phyloP scores from a whole-genome alignment of 2,113 vertebrate genomes.

The Oreochromis niloticus region DNA sequence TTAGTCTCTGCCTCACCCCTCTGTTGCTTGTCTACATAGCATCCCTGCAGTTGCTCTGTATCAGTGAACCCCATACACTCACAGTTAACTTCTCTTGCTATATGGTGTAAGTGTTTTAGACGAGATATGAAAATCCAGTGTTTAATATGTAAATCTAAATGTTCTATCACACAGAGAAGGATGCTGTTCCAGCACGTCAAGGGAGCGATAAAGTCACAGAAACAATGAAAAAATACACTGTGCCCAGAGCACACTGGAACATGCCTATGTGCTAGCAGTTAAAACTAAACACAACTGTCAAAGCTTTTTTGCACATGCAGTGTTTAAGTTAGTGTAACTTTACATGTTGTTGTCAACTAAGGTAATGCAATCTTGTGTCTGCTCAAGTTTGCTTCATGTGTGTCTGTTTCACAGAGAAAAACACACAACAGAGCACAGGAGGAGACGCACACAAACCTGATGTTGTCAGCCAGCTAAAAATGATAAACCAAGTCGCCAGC shows the following conservation, averaged over 20 bases:
- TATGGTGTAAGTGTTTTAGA: background rate
- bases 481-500: background rate
- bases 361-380: background rate
- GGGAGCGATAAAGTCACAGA: background rate
- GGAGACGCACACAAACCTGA: background rate
- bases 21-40: background rate
- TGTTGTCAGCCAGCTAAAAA: background rate
- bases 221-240: background rate
- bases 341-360: background rate
- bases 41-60: background rate
- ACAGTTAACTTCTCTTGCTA: background rate
- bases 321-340: background rate
- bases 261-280: background rate
- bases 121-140: background rate
- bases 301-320: background rate
- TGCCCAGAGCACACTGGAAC: background rate
- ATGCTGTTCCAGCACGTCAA: background rate
- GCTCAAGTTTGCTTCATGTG: background rate
- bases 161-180: background rate
- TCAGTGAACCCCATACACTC: background rate
- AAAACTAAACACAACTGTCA: background rate
- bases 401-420: background rate
- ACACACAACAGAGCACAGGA: background rate
- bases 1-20: background rate
- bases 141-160: background rate